Percentiles rank a stretch among this genome's conserved stretches.
phyloP scores from a whole-genome alignment of 2,113 vertebrate genomes.

The Chauna torquata region DNA sequence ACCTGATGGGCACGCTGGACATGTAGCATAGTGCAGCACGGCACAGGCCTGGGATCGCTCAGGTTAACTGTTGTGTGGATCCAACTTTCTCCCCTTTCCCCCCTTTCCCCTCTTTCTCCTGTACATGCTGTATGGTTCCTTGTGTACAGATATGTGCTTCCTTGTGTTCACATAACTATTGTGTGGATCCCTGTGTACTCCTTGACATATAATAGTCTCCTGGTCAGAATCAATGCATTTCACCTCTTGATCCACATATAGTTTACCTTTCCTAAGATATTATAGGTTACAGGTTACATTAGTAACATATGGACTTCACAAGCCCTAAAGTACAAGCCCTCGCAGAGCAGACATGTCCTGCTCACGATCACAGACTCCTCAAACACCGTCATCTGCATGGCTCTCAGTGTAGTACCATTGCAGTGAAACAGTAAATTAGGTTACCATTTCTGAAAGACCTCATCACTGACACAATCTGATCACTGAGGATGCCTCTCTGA shows the following conservation, averaged over 20 bases:
- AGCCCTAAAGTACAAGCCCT: background rate
- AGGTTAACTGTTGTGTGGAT: background rate
- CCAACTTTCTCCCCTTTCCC: no score
- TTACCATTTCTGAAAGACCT: background rate
- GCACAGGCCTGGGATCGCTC: background rate
- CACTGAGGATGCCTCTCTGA: background rate
- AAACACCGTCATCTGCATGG: background rate
- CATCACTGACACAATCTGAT: background rate
- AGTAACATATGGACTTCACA: background rate
- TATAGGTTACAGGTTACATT: background rate
- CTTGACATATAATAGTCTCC: background rate
- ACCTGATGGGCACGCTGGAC: background rate
- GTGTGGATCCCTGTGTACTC: no score
- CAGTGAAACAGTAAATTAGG: background rate
- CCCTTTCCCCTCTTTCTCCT: no score
- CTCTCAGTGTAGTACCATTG: background rate
- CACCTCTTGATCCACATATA: background rate
- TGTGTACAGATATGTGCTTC: no score
- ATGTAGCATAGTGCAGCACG: background rate
- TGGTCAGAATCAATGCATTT: background rate
- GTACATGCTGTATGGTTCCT: no score
- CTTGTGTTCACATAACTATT: no score
- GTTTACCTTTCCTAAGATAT: background rate
- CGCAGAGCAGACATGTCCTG: background rate
- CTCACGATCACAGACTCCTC: background rate